Evolutionary conservation across 2,888 invertebrate species (phyloP).

Genomic region (Agrenia bidenticulata): DNA sequence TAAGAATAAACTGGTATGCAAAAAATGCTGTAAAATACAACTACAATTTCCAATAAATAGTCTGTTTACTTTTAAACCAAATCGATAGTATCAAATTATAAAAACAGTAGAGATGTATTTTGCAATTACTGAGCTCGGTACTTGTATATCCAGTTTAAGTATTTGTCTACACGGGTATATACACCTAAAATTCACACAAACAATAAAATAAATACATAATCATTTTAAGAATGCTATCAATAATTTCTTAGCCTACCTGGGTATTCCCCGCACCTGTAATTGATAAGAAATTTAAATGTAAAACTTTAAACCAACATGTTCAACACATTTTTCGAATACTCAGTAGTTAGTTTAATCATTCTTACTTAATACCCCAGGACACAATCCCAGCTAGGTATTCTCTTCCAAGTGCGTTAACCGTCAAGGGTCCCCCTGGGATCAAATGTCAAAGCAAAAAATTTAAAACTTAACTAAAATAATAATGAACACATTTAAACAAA

Average conservation of each 20-base stretch:
- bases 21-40: too few species aligned
- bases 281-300: neutral
- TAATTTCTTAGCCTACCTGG: constrained; percentile 9
- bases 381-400: constrained; percentile 24
- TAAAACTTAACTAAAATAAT: too few species aligned
- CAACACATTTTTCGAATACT: neutral
- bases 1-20: too few species aligned
- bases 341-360: too few species aligned
- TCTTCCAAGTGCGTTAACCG: neutral
- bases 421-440: neutral
- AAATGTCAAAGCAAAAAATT: too few species aligned
- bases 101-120: neutral
- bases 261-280: constrained; percentile 11
- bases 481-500: too few species aligned
- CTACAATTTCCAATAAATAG: too few species aligned
- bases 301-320: too few species aligned
- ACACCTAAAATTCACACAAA: constrained; percentile 64
- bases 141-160: constrained; percentile 82
- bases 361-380: constrained; percentile 22
- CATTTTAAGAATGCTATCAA: too few species aligned
- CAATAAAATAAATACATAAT: neutral
- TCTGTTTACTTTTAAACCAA: neutral
- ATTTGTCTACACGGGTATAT: constrained; percentile 78
- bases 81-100: neutral
- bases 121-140: constrained; percentile 59